Base-by-base conservation (phyloP, 2,113 vertebrate species). In the Leuciscus idus region DNA sequence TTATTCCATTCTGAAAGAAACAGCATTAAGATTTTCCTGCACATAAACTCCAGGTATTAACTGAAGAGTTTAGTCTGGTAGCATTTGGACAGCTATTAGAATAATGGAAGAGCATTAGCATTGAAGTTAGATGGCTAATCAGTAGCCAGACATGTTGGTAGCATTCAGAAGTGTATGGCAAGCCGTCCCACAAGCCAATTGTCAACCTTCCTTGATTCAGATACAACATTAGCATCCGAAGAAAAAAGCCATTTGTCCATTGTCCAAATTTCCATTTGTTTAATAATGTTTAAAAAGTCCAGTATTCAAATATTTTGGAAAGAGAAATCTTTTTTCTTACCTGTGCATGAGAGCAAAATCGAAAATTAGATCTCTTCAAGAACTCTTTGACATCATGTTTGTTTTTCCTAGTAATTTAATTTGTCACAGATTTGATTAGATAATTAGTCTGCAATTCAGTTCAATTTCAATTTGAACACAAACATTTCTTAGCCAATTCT, bases 21-120 rank as follows among this genome's bases (percentile, higher is more conserved):
- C 62, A 15, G 61, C 21, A 10, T 82, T 23, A 68, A 23, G 28
- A 23, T 73, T 74, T 81, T 81, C 78, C 78, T 72, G 43, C 77
- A 72, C 52, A n/a, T 79, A n/a, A 70, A 30, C 52, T 57, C 64
- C 84, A 79, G 76, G 64, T 86, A 85, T 52, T 55, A 46, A 46
- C 50, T 81, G 77, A 77, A 77, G 28, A 66, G 43, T 57, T 79
- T 36, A 19, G 36, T 36, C 19, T 52, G 30, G 33, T 55, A 85
- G 66, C 66, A 46, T 86, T 73, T 86, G 77, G 52, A 23, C 19
- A 23, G 52, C 13, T 23, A 33, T 86, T 70, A 61, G n/a, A 39
- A 33, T 72, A 72, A 61, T n/a, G 23, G 77, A 81, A 48, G 64
- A 59, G 43, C 52, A 6, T 50, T 33, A 68, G 43, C 39, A 23